Base-by-base conservation (phyloP, 2,797 vertebrate species). In the Takifugu rubripes region DNA sequence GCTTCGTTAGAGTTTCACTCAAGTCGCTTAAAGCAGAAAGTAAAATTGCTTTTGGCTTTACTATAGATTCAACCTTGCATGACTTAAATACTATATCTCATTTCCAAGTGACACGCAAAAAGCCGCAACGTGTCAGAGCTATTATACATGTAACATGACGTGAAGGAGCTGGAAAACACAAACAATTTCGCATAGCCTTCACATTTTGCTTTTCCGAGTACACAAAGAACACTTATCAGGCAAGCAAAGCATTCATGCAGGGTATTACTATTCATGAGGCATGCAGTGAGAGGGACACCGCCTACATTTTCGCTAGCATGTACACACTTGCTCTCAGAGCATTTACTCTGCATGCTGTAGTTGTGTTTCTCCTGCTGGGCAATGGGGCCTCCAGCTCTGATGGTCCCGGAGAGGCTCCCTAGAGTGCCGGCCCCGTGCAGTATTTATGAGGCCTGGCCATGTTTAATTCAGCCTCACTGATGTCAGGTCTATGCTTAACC, bases 391-490 rank as follows among this genome's bases (percentile, higher is more conserved):
- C 78, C 70, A 75, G 76, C 85, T 70, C 83, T 77, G 82, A 84
- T 83, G 86, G 82, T 78, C 80, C 78, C 64, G 54, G 77, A 86
- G 83, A 85, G 81, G 82, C 79, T 84, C 79, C 76, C 82, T 68
- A 65, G 83, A 81, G 82, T 74, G 72, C 70, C 54, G 54, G 79
- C 62, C 62, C 70, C 25, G 75, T 90, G 83, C 85, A 91, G 75
- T 87, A 91, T 91, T 91, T 85, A 91, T 90, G 83, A 91, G 74
- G 64, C 62, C 45, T 27, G 55, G 74, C 69, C 76, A 90, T 91
- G 89, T 89, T 91, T 92, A 90, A 91, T 92, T 91, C 89, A 90
- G 79, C 78, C 82, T 77, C 71, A 66, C 87, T 77, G 85, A 83
- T 87, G 85, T 84, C 77, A 72, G 82, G 74, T 79, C 84, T 75